Base-by-base conservation (phyloP, 2,888 invertebrate species). In the Drosophila buzzatii region DNA sequence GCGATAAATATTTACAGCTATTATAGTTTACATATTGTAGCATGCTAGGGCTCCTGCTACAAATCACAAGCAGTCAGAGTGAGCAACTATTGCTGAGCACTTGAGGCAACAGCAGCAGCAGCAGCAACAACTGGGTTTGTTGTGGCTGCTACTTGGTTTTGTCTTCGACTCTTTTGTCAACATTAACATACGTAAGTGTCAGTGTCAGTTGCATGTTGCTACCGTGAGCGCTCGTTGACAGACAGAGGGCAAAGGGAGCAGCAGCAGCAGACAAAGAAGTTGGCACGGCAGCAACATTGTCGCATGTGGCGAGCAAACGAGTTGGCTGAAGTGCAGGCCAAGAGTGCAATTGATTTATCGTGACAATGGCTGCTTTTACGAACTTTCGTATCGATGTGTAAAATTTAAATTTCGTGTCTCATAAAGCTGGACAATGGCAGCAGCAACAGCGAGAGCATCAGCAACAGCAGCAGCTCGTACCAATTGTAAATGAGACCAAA, bases 161-260 rank as follows among this genome's bases (percentile, higher is more conserved):
- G 81, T 69, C 80, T 72, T 72, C 82, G 74, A 69, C 82, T 86
- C 82, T 90, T 88, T 91, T 87, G 89, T 89, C 90, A 90, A 80
- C 84, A 91, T 91, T 91, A 91, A 91, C 91, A 91, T 91, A 91
- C 88, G 89, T 89, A 91, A 91, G 90, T 90, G 91, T 90, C 91
- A 91, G 87, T 90, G 91, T 89, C 91, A 89, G 83, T 76, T 71
- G 78, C 68, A 81, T 89, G 87, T 81, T 80, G 87, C 91, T 90
- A 87, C 90, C 41, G 55, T 79, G 91, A 81, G 62, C 70, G 56
- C 58, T 39, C 47, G 45, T 57, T 39, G 56, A 47, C 67, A 31
- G 9, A 10, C 7, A 27, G 27, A 16, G 9, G 47, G 1, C 8
- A 23, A 16, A 47, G 5, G 27, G 1, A 42, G 44, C 10, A 20